Base-by-base conservation (phyloP, 2,797 vertebrate genomes). In the Peromyscus attwateri region DNA sequence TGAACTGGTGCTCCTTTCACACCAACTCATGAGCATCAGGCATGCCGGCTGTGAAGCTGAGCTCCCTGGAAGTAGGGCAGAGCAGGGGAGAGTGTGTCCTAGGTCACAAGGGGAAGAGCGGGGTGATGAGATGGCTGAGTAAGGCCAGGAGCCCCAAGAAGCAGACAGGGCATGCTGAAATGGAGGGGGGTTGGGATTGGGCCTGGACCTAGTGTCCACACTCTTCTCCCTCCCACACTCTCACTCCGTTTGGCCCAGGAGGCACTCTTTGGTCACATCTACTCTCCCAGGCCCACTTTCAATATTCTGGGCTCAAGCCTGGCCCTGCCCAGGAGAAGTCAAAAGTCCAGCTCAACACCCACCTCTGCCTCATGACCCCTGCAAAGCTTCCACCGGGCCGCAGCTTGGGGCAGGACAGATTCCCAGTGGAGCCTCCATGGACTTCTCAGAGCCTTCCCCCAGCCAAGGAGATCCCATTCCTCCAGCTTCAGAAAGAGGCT, bases 231-330 rank as follows among this genome's bases (percentile, higher is more conserved):
- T 64, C 68, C 64, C 75, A 37, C 1, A 3, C 89, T 92, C 31
- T 25, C 3, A 10, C 80, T 79, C 76, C 94, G 12, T 93, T 94
- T 80, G 95, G 60, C 94, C 25, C 75, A 99, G 99, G 99, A 97
- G 99, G 99, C 89, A 99, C 97, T 8, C 99, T 99, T 83, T 99
- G 99, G 98, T 99, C 99, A 93, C 99, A 99, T 97, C 98, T 99
- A 96, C 98, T 98, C 96, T 99, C 98, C 95, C 98, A 98, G 92
- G 94, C 95, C 1, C 0, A 11, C 66, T 62, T 95, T 68, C 97
- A 93, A 29, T 96, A 92, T 52, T 64, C 0, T 0, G 80, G 46
- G 25, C 66, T 46, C 31, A 96, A 68, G 55, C 66, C 95, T 4
- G 0, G 37, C 84, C 97, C 95, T 62, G 64, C 94, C 70, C 87